Base-by-base conservation (phyloP, 2,113 vertebrate species). In the Nerophis lumbriciformis region DNA sequence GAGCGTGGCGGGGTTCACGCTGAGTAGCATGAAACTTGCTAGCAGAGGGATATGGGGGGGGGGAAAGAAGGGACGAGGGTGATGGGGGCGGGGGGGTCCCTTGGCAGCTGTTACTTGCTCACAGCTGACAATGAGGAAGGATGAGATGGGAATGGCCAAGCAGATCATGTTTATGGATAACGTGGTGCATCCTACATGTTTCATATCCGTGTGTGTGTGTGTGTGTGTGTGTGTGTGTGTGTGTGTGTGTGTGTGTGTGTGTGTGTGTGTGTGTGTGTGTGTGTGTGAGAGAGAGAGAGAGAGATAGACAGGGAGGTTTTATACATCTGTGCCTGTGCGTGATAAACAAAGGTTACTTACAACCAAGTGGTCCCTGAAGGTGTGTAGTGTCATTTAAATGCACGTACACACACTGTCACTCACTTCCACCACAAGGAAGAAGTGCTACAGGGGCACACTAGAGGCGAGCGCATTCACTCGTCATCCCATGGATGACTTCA, bases 21-120 rank as follows among this genome's bases (percentile, higher is more conserved):
- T 64, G 81, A 84, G 84, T 85, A 81, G 78, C 85, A 88, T 76
- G 75, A 75, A 87, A 87, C 78, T 85, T 69, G 77, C 62, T 82
- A 77, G 69, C 67, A 61, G 70, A 21, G 44, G 55, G 65, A 15
- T 63, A 62, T 44, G 36, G 66, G 52, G 64, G 66, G 42, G 64
- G 53, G 35, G 45, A 59, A 58, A 21, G 69, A 61, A 65, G 44
- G 68, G 65, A 70, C 37, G 50, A 71, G 42, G 28, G 28, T 28
- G 28, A 28, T 28, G 28, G 44, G 68, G 65, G 69, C 3, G 28
- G 44, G 42, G 52, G 45, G 80, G 52, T 86, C 79, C 71, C 81
- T 61, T 78, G 78, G 84, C 87, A 85, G 81, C 80, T 77, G 87
- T 68, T 85, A 71, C 79, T 76, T 72, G 61, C 78, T 69, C 59